A percentile compares a stretch with the other conserved stretches of the same genome.
Conservation (phyloP, 2,113 vertebrate species). For the Echinops telfairi region DNA sequence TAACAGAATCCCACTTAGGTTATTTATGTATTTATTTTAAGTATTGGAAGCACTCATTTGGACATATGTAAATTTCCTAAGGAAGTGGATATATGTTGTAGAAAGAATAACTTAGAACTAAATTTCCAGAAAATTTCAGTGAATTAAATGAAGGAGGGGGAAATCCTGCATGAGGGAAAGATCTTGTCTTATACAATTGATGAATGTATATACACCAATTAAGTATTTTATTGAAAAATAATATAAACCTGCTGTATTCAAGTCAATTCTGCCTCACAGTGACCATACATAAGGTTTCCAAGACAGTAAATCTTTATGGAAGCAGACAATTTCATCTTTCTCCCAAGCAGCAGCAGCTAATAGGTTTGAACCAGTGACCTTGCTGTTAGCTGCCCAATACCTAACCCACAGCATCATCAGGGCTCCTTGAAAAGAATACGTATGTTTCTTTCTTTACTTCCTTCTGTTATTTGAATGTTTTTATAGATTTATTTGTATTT, state of each 20-base stretch:
- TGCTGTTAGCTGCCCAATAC: too few species aligned
- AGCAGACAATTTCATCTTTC: too few species aligned
- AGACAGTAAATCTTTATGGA: too few species aligned
- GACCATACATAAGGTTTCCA: too few species aligned
- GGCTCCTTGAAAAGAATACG: not conserved
- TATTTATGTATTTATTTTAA: constrained; percentile 22
- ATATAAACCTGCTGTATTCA: too few species aligned
- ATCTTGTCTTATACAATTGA: not conserved
- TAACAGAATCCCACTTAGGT: not conserved
- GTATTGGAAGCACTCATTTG: not conserved
- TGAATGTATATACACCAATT: not conserved
- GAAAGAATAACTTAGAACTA: constrained; percentile 29
- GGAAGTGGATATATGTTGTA: not conserved
- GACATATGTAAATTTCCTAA: constrained; percentile 8
- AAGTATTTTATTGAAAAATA: constrained; percentile 5
- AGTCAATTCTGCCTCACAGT: too few species aligned
- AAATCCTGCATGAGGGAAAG: not conserved
- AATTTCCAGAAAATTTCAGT: constrained; percentile 35
- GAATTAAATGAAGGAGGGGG: not conserved
- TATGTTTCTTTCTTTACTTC: not conserved
- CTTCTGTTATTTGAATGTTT: not conserved
- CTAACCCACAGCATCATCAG: too few species aligned
- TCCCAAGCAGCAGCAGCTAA: too few species aligned
- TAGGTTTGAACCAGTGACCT: too few species aligned
- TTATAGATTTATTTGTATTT: not conserved